Evolutionary conservation across 2,888 invertebrate species (phyloP), one percentile per base, ranked within the genome.

Genomic region (Melieria omissa): DNA sequence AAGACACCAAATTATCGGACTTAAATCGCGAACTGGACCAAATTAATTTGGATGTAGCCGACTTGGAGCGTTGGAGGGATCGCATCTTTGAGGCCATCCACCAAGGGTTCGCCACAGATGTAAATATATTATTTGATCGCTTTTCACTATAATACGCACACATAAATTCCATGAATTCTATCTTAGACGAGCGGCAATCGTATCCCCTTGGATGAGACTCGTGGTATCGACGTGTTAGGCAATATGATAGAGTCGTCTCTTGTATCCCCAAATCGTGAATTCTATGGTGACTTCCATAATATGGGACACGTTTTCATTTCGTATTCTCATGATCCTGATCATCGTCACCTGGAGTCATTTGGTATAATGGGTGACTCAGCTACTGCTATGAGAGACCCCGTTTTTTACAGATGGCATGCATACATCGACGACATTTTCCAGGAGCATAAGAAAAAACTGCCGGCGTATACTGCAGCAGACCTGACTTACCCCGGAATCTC

Each of bases 331-430:
- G 95, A 96, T 85, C 95, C 95, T 0, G 94, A 94, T 84, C 91
- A 92, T 82, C 84, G 86, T 65, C 83, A 84, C 70, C 82, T 94
- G 92, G 95, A 95, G 87, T 90, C 90, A 63, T 93, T 93, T 80
- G 92, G 93, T 55, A 92, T 94, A 45, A 95, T 95, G 90, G 95
- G 94, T 0, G 95, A 95, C 82, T 91, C 93, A 0, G 90, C 94
- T 0, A 95, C 95, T 0, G 93, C 95, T 0, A 95, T 95, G 95
- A 89, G 95, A 3, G 96, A 96, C 86, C 95, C 95, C 0, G 87
- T 93, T 16, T 95, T 95, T 89, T 95, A 95, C 88, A 91, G 93
- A 82, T 95, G 93, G 93, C 95, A 96, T 82, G 90, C 92, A 0
- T 93, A 91, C 83, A 88, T 95, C 42, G 93, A 95, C 80, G 92